Evolutionary conservation across 37 sponge, comb jelly and placozoan genomes (phyloP), one percentile per base, ranked within the genome.

Genomic region (Theonella swinhoei): DNA sequence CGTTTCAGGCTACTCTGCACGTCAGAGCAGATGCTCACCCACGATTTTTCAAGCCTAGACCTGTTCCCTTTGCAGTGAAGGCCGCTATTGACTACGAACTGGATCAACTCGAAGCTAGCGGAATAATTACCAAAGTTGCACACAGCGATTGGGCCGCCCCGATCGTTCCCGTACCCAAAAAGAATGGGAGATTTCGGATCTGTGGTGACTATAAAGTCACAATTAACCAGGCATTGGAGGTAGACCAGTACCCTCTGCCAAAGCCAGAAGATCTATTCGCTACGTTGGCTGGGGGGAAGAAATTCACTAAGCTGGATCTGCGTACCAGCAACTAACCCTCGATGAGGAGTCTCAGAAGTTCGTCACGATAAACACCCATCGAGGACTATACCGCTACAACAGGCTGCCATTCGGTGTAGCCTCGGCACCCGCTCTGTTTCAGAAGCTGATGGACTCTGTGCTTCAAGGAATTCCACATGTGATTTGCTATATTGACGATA

Each of bases 161-260:
- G 14, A 47, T 47, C 54, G 54, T 47, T 47, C 7, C 54, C 11
- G 54, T 47, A 7, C 77, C 77, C 4, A 76, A 76, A 25, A 38
- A n/a, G 14, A 30, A 76, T 24, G 77, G 77, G 4, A 59, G 8
- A 29, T 29, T 76, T 25, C 59, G 77, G 22, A n/a, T 58, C 24
- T 76, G 77, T 76, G 77, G 77, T 9, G 77, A 76, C 77, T 76
- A 47, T 30, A 76, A 76, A 29, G 77, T 76, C 14, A 76, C 77
- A 4, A 30, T 76, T 5, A 76, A 76, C 62, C 77, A 37, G 22
- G 33, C 17, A 30, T 25, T 76, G 54, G 14, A 47, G 11, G 54
- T 47, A 7, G 54, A 47, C 14, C 54, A 47, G 54, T 47, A 47
- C n/a, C n/a, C n/a, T n/a, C n/a, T n/a, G n/a, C n/a, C n/a, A n/a